Evolutionary conservation across 1,140 invertebrate genomes (phyloP), one percentile per base, ranked within the genome.

Genomic region (Formica exsecta): DNA sequence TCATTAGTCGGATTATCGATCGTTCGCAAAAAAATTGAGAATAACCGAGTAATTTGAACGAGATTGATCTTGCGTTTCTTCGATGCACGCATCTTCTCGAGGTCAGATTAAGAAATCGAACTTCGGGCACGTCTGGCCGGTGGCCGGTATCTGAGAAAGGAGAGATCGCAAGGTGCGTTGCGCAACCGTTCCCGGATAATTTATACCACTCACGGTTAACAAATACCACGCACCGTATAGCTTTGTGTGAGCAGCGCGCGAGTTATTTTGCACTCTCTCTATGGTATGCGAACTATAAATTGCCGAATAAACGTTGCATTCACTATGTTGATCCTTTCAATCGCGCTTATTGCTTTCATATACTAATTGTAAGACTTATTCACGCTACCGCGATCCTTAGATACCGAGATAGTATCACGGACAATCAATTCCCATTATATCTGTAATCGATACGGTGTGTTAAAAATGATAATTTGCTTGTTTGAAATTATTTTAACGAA

Each of bases 141-240:
- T 75, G 41, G 57, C 29, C 36, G 62, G 57, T 16, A 13, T 74
- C 68, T 90, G 88, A 91, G 91, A 93, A 93, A 93, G 89, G 90
- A 93, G 92, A 94, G 92, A 93, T 93, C 91, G 90, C 87, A 88
- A 57, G 48, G 48, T 51, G 80, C 90, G 62, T 94, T 93, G 91
- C 90, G 90, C 83, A 93, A 94, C 74, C 8, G 16, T 65, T 9
- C 25, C 70, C 57, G 59, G 86, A 89, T 92, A 90, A 93, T 92
- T 87, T 88, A 88, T 84, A 86, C 38, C 61, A 61, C 29, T 79
- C 65, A 70, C 73, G 86, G 77, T 86, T 90, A 83, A 84, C 75
- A 71, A 90, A 84, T 48, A 76, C 57, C 29, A 64, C 51, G 57
- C 41, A 73, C 44, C 81, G 11, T 64, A 32, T 19, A 74, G 38